Conservation (phyloP, 2,113 vertebrate genomes). For the Calyptommatus sinebrachiatus region DNA sequence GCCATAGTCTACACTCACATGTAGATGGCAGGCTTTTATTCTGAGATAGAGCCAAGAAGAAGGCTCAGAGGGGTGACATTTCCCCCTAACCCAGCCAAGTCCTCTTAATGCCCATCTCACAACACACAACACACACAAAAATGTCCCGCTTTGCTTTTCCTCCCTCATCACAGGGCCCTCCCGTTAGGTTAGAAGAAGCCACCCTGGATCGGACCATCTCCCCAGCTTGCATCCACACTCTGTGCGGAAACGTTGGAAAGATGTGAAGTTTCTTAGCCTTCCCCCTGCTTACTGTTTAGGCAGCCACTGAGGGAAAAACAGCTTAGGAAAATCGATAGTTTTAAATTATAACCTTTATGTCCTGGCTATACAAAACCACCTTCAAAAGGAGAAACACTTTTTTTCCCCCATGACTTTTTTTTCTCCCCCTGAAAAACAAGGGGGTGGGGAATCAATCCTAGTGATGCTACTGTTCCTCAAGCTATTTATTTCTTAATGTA, state of each 20-base stretch:
- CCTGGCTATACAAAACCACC: constrained; percentile 59
- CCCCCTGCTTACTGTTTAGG: constrained; percentile 51
- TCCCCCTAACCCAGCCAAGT: background rate
- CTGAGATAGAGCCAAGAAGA: too few relatives aligned
- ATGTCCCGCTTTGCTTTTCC: background rate
- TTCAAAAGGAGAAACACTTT: constrained; percentile 61
- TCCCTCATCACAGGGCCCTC: accelerated
- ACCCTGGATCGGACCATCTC: background rate
- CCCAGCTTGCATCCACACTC: background rate
- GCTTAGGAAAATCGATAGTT: constrained; percentile 67
- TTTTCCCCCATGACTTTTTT: background rate
- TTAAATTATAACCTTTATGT: constrained; percentile 69
- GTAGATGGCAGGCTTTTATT: too few relatives aligned
- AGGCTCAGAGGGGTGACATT: background rate
- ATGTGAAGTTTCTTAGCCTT: constrained; percentile 31
- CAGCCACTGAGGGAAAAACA: constrained; percentile 65
- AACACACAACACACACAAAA: background rate
- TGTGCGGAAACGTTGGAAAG: background rate
- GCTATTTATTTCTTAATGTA: constrained; percentile 52
- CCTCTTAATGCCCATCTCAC: background rate
- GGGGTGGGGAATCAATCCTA: constrained; percentile 60
- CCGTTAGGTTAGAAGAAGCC: constrained; percentile 1
- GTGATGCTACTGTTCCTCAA: constrained; percentile 60
- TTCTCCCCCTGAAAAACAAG: constrained; percentile 22
- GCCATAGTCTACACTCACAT: too few relatives aligned